phyloP scores from a whole-genome alignment of 2,797 vertebrate species.

The Oreortyx pictus region DNA sequence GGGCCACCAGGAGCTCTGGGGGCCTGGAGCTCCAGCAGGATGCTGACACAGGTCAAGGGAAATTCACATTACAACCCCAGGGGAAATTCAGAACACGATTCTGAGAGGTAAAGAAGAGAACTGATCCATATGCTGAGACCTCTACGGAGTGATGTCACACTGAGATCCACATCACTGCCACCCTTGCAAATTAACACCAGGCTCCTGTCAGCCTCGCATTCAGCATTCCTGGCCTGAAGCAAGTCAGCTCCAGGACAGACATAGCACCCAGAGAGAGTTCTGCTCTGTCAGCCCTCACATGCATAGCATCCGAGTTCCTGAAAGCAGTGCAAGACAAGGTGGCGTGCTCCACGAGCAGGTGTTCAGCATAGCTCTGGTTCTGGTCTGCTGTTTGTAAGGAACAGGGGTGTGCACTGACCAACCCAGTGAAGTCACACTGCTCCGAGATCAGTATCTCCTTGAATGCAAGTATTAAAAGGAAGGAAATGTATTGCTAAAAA shows the following conservation, averaged over 20 bases:
- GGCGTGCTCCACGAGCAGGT: not conserved
- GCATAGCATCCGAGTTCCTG: not conserved
- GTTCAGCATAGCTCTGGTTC: not conserved
- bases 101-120: slow-evolving; percentile 56
- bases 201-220: not conserved
- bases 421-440: not conserved
- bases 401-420: not conserved
- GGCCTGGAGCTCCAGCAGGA: not conserved
- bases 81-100: slow-evolving; percentile 49
- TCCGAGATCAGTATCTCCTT: not conserved
- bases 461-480: not conserved
- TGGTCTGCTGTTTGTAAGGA: not conserved
- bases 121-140: slow-evolving; percentile 22
- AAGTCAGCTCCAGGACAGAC: not conserved
- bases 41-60: not conserved
- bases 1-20: not conserved
- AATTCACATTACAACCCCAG: slow-evolving; percentile 72
- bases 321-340: not conserved
- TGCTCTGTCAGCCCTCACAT: not conserved
- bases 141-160: not conserved
- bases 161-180: not conserved
- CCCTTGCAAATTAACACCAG: not conserved
- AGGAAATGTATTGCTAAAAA: slow-evolving; percentile 49
- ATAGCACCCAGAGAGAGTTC: not conserved
- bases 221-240: not conserved